phyloP scores from a whole-genome alignment of 2,888 invertebrate species.

The Lithophane ornitopus region DNA sequence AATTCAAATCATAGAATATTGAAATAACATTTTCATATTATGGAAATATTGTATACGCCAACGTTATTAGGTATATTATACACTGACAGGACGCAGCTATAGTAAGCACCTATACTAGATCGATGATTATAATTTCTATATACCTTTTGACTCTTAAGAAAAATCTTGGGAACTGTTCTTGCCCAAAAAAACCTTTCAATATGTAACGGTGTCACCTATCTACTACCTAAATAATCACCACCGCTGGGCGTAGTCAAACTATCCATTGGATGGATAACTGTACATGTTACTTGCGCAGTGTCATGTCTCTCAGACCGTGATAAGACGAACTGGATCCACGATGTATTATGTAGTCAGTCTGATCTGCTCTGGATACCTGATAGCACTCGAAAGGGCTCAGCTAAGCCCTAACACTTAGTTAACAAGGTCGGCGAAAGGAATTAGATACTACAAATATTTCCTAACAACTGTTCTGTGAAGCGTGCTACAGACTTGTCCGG shows the following conservation, averaged over 20 bases:
- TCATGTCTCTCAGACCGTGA: constrained; percentile 70
- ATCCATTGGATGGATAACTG: constrained; percentile 73
- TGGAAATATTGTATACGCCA: neutral
- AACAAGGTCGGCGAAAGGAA: constrained; percentile 35
- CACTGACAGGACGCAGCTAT: neutral
- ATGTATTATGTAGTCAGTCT: constrained; percentile 37
- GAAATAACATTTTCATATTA: neutral
- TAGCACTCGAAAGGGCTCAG: constrained; percentile 45
- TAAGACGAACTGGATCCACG: constrained; percentile 67
- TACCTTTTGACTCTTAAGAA: neutral
- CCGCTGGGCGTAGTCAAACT: constrained; percentile 72
- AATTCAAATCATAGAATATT: neutral
- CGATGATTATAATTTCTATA: neutral
- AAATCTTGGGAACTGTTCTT: neutral
- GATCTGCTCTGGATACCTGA: constrained; percentile 54
- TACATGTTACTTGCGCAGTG: constrained; percentile 68
- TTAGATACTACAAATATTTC: constrained; percentile 30
- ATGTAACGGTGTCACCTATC: constrained; percentile 27
- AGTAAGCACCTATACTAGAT: too few species aligned
- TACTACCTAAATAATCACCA: constrained; percentile 40
- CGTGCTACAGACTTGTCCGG: neutral
- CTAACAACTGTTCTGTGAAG: constrained; percentile 16
- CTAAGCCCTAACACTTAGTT: constrained; percentile 21
- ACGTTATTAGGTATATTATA: neutral
- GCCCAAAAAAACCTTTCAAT: neutral